Conservation (phyloP, 1,140 invertebrate genomes). For the Temnothorax longispinosus region DNA sequence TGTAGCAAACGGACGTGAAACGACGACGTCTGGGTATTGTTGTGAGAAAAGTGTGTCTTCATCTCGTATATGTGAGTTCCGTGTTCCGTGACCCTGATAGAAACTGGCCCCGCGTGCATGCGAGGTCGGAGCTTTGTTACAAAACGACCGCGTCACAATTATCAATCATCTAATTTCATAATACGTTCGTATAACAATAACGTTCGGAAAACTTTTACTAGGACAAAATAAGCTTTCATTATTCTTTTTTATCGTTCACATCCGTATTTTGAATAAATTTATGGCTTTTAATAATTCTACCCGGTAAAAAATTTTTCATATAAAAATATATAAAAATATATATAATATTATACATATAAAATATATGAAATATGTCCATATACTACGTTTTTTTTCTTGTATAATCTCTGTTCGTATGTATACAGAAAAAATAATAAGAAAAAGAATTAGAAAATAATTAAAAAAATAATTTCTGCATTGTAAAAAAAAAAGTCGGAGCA, state of each 20-base stretch:
- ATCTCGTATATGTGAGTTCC: conserved; percentile 82
- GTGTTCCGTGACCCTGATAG: conserved; percentile 83
- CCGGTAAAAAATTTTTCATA: too few relatives aligned
- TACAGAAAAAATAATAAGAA: too few relatives aligned
- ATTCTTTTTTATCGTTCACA: background rate
- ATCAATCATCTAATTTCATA: conserved; percentile 24
- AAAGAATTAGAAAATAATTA: too few relatives aligned
- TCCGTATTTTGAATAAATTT: background rate
- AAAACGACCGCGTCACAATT: conserved; percentile 2
- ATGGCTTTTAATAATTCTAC: background rate
- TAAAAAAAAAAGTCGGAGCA: too few relatives aligned
- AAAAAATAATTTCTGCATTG: too few relatives aligned
- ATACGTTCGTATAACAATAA: background rate
- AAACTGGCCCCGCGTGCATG: conserved; percentile 63
- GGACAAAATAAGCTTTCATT: background rate
- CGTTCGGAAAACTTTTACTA: background rate
- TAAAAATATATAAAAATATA: too few relatives aligned
- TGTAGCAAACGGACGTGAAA: conserved; percentile 44
- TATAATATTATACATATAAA: too few relatives aligned
- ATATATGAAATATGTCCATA: too few relatives aligned
- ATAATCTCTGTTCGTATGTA: too few relatives aligned
- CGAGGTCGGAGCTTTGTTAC: conserved; percentile 27
- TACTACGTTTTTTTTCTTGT: too few relatives aligned
- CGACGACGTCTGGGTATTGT: conserved; percentile 74
- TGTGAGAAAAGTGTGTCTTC: conserved; percentile 85